phyloP scores from a whole-genome alignment of 2,113 vertebrate genomes.

The Dicrurus megarhynchus region DNA sequence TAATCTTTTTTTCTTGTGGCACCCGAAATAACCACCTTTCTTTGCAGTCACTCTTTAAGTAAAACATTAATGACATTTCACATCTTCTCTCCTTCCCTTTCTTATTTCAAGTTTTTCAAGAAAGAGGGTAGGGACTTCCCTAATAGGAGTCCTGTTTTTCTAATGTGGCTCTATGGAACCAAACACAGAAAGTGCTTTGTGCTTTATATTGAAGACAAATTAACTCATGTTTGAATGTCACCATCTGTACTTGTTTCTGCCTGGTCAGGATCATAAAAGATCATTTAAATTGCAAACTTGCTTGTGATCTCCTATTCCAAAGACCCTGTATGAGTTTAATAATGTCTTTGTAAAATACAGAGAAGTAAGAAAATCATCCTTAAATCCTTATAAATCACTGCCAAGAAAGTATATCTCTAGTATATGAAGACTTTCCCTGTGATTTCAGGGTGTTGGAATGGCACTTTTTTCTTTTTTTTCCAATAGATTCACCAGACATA shows the following conservation, averaged over 20 bases:
- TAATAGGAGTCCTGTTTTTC: background rate
- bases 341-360: background rate
- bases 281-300: background rate
- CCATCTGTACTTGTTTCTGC: background rate
- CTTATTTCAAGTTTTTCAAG: background rate
- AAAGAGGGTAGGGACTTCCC: background rate
- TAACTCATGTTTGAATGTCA: background rate
- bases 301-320: background rate
- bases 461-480: accelerated
- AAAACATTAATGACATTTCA: background rate
- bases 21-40: background rate
- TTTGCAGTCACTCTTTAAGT: background rate
- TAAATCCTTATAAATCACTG: background rate
- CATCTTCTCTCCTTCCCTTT: background rate
- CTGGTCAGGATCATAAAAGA: background rate
- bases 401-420: background rate
- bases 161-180: background rate
- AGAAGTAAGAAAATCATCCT: background rate
- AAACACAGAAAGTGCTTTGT: background rate
- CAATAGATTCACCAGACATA: background rate
- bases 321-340: background rate
- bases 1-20: background rate
- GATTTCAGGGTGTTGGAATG: background rate
- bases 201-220: background rate
- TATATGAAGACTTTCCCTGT: background rate